These are phyloP conservation scores for Romanogobio albipinnatus DNA, from an alignment of 2,113 vertebrate species.

Conservation along the genomic window DNA sequence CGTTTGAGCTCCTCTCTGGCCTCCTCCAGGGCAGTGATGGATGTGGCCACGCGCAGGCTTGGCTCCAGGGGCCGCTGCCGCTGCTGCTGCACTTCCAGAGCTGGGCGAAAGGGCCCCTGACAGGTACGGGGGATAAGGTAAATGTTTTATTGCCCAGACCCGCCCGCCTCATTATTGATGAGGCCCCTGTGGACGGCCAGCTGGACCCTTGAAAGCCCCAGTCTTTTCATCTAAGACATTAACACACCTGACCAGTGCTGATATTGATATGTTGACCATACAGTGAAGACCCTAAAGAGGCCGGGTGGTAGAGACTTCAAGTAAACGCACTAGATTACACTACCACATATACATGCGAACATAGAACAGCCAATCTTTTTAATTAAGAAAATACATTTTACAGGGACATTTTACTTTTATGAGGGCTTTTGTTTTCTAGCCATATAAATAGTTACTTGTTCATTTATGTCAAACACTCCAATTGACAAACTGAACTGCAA, in stretches of 20 bases:
- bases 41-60: constrained; percentile 77
- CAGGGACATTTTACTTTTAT: not conserved
- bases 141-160: constrained; percentile 54
- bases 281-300: not conserved
- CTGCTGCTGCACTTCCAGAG: constrained; percentile 79
- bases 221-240: constrained; percentile 40
- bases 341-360: not conserved
- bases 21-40: constrained; percentile 72
- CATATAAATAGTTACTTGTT: not conserved
- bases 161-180: constrained; percentile 51
- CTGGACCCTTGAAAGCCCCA: constrained; percentile 34
- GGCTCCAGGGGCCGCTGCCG: constrained; percentile 82
- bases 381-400: not conserved
- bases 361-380: not conserved
- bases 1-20: constrained; percentile 71
- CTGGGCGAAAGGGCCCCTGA: constrained; percentile 82
- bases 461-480: not conserved
- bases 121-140: constrained; percentile 57
- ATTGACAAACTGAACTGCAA: not conserved
- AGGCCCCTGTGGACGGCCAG: constrained; percentile 39
- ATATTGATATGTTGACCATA: constrained; percentile 14
- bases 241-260: constrained; percentile 25
- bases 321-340: not conserved
- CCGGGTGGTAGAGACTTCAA: not conserved
- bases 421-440: not conserved